A percentile compares a stretch with the other conserved stretches of the same genome.
Evolutionary conservation across 92 coral and sea anemone genomes (phyloP).

Genomic region (Umimayanthus chanpuru): DNA sequence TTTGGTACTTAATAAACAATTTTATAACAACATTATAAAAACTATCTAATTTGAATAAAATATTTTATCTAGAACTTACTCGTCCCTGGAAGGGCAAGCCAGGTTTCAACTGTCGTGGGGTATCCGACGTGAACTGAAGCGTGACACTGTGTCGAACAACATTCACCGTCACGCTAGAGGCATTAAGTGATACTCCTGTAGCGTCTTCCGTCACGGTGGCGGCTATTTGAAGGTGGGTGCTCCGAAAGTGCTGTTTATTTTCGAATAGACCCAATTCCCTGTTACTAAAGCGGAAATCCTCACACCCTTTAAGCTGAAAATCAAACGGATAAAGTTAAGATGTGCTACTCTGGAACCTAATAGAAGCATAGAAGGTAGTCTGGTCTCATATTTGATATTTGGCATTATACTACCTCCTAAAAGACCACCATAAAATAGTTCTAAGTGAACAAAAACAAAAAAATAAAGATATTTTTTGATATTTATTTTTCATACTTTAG

Average conservation of each 20-base stretch:
- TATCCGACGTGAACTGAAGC: conserved; percentile 57
- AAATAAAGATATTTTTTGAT: too few species aligned
- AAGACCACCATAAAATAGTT: too few species aligned
- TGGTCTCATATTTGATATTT: too few species aligned
- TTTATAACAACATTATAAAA: too few species aligned
- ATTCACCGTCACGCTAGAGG: conserved; percentile 40
- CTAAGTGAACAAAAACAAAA: too few species aligned
- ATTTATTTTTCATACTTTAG: too few species aligned
- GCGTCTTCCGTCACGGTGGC: conserved; percentile 85
- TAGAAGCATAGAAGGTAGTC: too few species aligned
- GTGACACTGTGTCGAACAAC: conserved; percentile 51
- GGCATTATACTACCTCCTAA: too few species aligned
- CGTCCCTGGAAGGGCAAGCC: conserved; percentile 83
- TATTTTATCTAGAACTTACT: conserved; percentile 53
- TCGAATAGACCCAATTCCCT: conserved; percentile 38
- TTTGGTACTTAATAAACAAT: too few species aligned
- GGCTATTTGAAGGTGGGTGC: conserved; percentile 43
- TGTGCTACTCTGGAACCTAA: neutral
- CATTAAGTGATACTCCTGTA: conserved; percentile 72
- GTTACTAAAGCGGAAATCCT: conserved; percentile 62
- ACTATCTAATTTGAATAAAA: neutral
- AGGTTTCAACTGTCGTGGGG: conserved; percentile 82
- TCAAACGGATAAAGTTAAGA: neutral
- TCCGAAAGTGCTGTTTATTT: conserved; percentile 14
- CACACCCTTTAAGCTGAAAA: conserved; percentile 79